Percentiles rank a stretch among this genome's conserved stretches.
Conservation (phyloP, 2,888 invertebrate genomes). For the Leptinotarsa peninsularis region DNA sequence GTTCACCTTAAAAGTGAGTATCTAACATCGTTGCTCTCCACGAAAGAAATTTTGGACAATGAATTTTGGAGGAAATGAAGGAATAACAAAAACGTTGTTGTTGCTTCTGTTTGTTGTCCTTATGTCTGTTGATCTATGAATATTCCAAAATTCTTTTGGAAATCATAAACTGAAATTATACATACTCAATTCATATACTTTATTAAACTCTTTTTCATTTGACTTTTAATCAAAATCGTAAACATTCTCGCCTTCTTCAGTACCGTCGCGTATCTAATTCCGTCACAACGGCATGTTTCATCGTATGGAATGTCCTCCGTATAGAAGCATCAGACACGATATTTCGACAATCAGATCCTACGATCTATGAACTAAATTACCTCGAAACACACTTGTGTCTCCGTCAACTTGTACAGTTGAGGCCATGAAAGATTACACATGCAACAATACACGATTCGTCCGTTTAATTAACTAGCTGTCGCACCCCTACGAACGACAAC, state of each 20-base stretch:
- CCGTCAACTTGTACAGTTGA: conserved; percentile 27
- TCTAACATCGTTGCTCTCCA: no score
- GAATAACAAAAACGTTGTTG: no score
- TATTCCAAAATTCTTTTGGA: no score
- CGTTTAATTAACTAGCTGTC: no score
- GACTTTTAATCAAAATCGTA: background rate
- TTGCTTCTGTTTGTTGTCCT: no score
- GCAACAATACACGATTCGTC: no score
- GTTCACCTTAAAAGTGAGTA: no score
- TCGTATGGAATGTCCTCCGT: conserved; percentile 17
- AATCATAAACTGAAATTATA: background rate
- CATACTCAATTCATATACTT: background rate
- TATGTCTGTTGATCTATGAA: no score
- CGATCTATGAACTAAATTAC: conserved; percentile 50
- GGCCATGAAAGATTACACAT: no score
- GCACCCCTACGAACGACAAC: no score
- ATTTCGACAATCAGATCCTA: conserved; percentile 45
- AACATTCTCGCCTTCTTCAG: background rate
- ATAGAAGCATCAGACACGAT: conserved; percentile 39
- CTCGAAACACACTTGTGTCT: conserved; percentile 43
- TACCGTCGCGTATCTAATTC: conserved; percentile 15
- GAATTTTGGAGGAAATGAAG: no score
- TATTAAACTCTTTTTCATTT: background rate
- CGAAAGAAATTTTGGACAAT: no score
- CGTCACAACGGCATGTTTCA: conserved; percentile 16